Percentiles rank a stretch among this genome's conserved stretches.
phyloP scores from a whole-genome alignment of 2,113 vertebrate species.

The Motacilla tschutschensis region DNA sequence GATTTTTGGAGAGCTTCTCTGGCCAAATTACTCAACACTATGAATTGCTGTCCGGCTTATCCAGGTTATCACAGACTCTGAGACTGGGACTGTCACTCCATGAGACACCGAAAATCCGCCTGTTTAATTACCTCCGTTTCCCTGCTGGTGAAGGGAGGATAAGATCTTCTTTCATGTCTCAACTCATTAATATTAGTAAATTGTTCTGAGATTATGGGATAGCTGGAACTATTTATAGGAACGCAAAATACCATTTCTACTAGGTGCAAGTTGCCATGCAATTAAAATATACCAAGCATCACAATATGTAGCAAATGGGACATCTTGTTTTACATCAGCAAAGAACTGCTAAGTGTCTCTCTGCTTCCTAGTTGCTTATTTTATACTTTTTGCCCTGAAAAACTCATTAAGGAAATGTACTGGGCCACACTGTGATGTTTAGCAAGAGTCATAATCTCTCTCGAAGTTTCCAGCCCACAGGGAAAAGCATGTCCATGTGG shows the following conservation, averaged over 20 bases:
- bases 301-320: slow-evolving; percentile 34
- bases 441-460: neutral
- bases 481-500: neutral
- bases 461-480: neutral
- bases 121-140: slow-evolving; percentile 42
- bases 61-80: neutral
- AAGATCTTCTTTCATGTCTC: neutral
- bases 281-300: slow-evolving; percentile 22
- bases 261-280: slow-evolving; percentile 3
- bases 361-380: slow-evolving; percentile 20
- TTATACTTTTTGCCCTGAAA: slow-evolving; percentile 23
- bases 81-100: neutral
- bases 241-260: neutral
- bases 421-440: slow-evolving; percentile 6
- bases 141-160: neutral
- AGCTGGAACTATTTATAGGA: slow-evolving; percentile 34
- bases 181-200: slow-evolving; percentile 48
- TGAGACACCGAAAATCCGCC: neutral
- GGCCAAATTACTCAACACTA: neutral
- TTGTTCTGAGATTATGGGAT: slow-evolving; percentile 53
- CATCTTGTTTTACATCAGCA: slow-evolving; percentile 19
- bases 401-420: slow-evolving; percentile 43
- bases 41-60: neutral
- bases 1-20: neutral
- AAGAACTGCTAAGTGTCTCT: slow-evolving; percentile 7